Evolutionary conservation across 2,113 vertebrate species (phyloP), one percentile per base, ranked within the genome.

Genomic region (Thermophis baileyi): DNA sequence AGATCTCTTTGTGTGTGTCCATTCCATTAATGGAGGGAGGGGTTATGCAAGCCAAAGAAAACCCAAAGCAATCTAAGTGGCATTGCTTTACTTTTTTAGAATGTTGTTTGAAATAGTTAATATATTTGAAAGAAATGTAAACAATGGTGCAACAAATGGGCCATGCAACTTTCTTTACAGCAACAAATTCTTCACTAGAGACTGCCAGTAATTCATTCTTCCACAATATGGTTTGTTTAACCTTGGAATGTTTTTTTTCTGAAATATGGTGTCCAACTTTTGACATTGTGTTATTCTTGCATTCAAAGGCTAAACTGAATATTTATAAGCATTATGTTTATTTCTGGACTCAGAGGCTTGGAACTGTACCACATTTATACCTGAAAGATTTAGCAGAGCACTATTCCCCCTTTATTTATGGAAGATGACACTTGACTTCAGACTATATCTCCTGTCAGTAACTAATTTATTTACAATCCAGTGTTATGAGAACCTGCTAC

Each of bases 391-490:
- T 88, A 92, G 16, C 18, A 92, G 95, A 88, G 25, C 89, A 60
- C 22, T 94, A 90, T 89, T 93, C 57, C 93, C 46, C 90, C 35
- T 87, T 91, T 87, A 24, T 49, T 27, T 30, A 74, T 20, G 63
- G 91, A 95, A 87, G 85, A 87, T 88, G 85, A 53, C 90, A 91
- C 22, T 91, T 87, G 60, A 94, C 87, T 95, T 95, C 74, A 9
- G 74, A 81, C 35, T 81, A 7, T 81, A 81, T 81, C 35, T 40
- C 74, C 18, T 81, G 74, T 81, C 74, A 81, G 35, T 81, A 81
- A 81, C 35, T 81, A 81, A 81, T 44, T 81, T 81, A 81, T 81
- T 81, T 81, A 81, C 74, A 81, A 22, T 81, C 74, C 18, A 81
- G 18, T 81, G 35, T 35, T 81, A 40, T 81, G 35, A 40, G 35